Conservation (phyloP, 2,113 vertebrate genomes). For the Leucopsar rothschildi region DNA sequence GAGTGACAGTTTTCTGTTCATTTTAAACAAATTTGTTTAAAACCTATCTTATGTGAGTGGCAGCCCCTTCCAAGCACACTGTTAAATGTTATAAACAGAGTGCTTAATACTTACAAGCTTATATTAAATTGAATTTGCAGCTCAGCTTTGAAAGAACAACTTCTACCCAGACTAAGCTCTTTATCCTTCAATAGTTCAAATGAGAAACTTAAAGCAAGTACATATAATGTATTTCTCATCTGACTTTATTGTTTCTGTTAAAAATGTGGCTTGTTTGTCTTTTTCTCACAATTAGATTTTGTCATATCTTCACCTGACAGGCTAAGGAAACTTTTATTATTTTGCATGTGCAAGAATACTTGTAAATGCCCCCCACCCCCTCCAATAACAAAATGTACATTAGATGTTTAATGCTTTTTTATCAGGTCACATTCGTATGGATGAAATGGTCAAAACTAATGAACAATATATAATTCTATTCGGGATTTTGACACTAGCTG, state of each 20-base stretch:
- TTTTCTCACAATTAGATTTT: not conserved
- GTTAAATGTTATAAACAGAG: not conserved
- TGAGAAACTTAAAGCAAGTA: not conserved
- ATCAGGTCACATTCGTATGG: not conserved
- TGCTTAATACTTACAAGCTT: constrained; percentile 24
- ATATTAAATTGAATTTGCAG: constrained; percentile 31
- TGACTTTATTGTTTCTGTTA: not conserved
- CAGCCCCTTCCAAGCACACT: not conserved
- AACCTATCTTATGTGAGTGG: not conserved
- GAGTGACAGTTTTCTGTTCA: not conserved
- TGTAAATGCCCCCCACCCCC: not conserved
- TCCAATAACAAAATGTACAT: not conserved
- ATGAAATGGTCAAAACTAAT: not conserved
- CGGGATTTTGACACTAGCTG: not conserved
- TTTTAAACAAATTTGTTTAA: not conserved
- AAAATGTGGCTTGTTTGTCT: not conserved
- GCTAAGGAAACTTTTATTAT: not conserved
- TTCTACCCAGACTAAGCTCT: constrained; percentile 16
- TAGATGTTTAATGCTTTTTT: not conserved
- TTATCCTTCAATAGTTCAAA: constrained; percentile 38
- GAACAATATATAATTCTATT: not conserved
- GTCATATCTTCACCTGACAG: not conserved
- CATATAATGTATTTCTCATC: not conserved
- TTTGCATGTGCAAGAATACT: not conserved
- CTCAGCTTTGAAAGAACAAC: not conserved